Evolutionary conservation across 2,113 vertebrate species (phyloP).

Genomic region (Eira barbara): DNA sequence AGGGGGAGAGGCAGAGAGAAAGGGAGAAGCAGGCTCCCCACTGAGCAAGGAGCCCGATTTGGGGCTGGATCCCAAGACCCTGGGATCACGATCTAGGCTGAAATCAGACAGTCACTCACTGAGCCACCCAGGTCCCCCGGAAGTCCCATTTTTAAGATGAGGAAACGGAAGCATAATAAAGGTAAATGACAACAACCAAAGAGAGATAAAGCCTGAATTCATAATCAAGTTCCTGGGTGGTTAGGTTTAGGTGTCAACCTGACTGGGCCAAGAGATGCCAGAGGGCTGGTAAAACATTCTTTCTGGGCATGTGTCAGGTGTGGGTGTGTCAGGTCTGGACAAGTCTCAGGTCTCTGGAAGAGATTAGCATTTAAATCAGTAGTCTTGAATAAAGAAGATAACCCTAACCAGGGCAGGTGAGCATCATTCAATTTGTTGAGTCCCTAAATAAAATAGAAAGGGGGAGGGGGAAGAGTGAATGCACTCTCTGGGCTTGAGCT

Average conservation of each 20-base stretch:
- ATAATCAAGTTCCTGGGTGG: not conserved
- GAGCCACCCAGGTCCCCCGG: no score
- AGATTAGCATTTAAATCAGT: not conserved
- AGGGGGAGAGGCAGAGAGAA: no score
- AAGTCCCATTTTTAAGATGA: not conserved
- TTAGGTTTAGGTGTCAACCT: not conserved
- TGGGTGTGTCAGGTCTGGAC: not conserved
- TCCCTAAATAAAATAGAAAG: not conserved
- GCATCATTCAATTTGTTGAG: not conserved
- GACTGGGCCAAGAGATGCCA: not conserved
- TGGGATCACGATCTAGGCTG: no score
- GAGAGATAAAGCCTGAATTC: not conserved
- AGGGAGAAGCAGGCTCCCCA: no score
- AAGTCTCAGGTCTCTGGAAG: not conserved
- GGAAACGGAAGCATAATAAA: not conserved
- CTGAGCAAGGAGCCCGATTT: no score
- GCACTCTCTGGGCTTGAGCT: not conserved
- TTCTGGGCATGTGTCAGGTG: not conserved
- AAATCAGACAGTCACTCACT: no score
- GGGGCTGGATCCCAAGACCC: no score
- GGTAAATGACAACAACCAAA: not conserved
- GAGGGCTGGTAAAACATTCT: not conserved
- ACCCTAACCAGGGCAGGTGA: not conserved
- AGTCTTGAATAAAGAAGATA: not conserved
- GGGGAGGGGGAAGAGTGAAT: not conserved